Evolutionary conservation across 2,113 vertebrate genomes (phyloP).

Genomic region (Mustela lutreola): DNA sequence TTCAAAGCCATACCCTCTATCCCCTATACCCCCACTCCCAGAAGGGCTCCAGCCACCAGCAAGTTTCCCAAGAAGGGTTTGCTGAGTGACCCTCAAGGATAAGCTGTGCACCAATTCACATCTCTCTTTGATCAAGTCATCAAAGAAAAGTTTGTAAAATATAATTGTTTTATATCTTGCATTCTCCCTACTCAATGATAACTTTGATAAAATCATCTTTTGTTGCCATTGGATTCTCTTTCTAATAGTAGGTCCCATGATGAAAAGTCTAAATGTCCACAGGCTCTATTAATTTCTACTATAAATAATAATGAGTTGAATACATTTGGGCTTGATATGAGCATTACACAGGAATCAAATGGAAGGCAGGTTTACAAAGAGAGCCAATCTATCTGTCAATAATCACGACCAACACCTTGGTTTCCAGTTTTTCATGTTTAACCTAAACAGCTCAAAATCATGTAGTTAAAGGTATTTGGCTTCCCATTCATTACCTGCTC

Average conservation of each 20-base stretch:
- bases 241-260: not conserved
- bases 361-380: not conserved
- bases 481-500: not conserved
- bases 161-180: not conserved
- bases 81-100: not conserved
- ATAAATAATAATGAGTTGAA: not conserved
- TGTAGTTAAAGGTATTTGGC: not conserved
- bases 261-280: not conserved
- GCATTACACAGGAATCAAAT: not conserved
- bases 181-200: not conserved
- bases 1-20: not conserved
- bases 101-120: not conserved
- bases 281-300: not conserved
- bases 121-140: not conserved
- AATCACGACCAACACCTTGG: rapidly evolving
- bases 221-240: not conserved
- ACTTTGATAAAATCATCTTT: not conserved
- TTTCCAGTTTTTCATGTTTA: not conserved
- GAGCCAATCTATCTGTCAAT: not conserved
- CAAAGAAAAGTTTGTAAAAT: not conserved
- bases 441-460: not conserved
- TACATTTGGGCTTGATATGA: not conserved
- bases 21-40: not conserved
- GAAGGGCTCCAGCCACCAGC: not conserved
- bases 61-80: not conserved